Evolutionary conservation across 2,113 vertebrate genomes (phyloP), one percentile per base, ranked within the genome.

Genomic region (Eleginops maclovinus): DNA sequence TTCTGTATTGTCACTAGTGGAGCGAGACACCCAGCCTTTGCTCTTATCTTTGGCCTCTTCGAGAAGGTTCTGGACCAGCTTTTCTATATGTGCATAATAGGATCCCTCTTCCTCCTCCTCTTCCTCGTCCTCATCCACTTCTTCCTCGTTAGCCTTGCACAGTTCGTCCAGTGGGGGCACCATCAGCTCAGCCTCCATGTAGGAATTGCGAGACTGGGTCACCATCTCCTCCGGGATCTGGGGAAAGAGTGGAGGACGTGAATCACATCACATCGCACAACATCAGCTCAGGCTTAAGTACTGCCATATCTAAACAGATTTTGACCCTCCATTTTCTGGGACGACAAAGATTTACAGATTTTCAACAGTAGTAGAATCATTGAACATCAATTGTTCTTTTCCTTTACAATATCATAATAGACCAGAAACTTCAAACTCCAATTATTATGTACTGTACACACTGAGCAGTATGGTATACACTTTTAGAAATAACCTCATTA

Each of bases 211-310:
- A 40, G 97, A 99, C 83, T 98, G 98, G 60, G 94, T 92, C 68
- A 98, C 89, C 95, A 98, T 96, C 81, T 99, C 98, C 0, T 96
- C 95, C 0, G 98, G 97, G 64, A 99, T 94, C 98, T 99, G 92
- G 15, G 46, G 40, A 28, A 24, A 17, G 74, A 40, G 26, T 24
- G 3, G 58, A 65, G 16, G 63, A 78, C 6, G 22, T 50, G 70
- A 21, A 17, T 12, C 17, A 47, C 10, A n/a, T 76, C 58, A 75
- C 40, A 56, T 31, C 0, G 26, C 22, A 49, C 8, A 12, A 60
- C 43, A 60, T 66, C 36, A 56, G 28, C 16, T 72, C 31, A 46
- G 43, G 11, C 4, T 41, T 36, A 21, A 78, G 72, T 13, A 12
- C 6, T 4, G 26, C 3, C 3, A 36, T 7, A 5, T 36, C 9